Conservation (phyloP, 2,888 invertebrate genomes). For the Diabrotica balteata region DNA sequence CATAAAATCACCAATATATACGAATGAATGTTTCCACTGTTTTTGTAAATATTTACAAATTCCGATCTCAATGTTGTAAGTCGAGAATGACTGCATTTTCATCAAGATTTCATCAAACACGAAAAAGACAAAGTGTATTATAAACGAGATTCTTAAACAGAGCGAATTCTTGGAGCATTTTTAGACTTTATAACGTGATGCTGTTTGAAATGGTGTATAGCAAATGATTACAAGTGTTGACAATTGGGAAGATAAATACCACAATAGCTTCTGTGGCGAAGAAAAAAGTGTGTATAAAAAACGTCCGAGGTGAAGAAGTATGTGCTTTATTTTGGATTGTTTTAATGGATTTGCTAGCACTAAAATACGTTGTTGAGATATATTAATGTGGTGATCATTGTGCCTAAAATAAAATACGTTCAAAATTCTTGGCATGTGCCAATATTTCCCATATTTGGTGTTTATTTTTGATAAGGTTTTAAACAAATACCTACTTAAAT, state of each 20-base stretch:
- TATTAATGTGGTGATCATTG: too few species aligned
- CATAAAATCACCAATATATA: constrained; percentile 12
- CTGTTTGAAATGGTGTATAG: constrained; percentile 1
- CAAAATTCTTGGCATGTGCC: too few species aligned
- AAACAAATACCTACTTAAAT: too few species aligned
- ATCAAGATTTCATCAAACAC: constrained; percentile 18
- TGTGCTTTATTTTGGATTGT: too few species aligned
- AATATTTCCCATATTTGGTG: too few species aligned
- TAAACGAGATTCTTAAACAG: constrained; percentile 14
- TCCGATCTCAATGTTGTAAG: constrained; percentile 24
- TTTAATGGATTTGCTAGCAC: too few species aligned
- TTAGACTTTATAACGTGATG: not conserved
- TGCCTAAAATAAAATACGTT: too few species aligned
- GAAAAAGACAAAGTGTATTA: constrained; percentile 10
- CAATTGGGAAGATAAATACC: not conserved
- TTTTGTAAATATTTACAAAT: constrained; percentile 27
- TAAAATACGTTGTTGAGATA: too few species aligned
- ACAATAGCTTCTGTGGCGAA: not conserved
- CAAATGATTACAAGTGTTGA: not conserved
- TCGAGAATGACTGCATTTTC: constrained; percentile 23
- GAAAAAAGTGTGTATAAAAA: not conserved
- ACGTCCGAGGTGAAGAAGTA: too few species aligned
- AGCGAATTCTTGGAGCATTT: constrained; percentile 15
- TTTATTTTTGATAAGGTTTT: too few species aligned
- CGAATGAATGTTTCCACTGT: constrained; percentile 17